These are phyloP conservation scores for Paraescarpia echinospica DNA, from an alignment of 1,140 invertebrate genomes.

Conservation along the genomic window DNA sequence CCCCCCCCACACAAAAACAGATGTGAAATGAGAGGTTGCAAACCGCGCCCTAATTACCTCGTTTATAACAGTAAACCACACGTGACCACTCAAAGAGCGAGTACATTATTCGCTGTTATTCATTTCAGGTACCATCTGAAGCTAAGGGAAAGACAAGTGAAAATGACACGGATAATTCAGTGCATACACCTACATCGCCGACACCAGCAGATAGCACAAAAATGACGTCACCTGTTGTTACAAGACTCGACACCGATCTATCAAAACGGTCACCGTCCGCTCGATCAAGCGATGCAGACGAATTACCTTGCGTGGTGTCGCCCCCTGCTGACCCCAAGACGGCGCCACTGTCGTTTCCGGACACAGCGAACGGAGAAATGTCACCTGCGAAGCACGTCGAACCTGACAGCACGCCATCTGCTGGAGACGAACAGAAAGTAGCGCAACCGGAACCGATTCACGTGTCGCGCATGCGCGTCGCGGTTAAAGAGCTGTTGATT, in stretches of 20 bases:
- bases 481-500: not conserved
- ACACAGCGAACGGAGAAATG: not conserved
- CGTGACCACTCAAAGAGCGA: not conserved
- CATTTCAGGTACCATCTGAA: not conserved
- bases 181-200: not conserved
- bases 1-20: no score
- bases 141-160: not conserved
- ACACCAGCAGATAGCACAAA: not conserved
- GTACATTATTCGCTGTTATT: not conserved
- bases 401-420: not conserved
- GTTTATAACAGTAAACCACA: no score
- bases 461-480: not conserved
- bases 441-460: not conserved
- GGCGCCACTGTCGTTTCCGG: slow-evolving; percentile 7
- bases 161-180: slow-evolving; percentile 5
- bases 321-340: not conserved
- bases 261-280: not conserved
- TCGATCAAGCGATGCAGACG: not conserved
- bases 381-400: not conserved
- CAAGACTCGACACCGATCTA: not conserved
- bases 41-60: no score
- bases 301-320: slow-evolving; percentile 6
- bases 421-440: not conserved
- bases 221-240: slow-evolving; percentile 8
- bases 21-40: no score